Evolutionary conservation across 1,140 invertebrate genomes (phyloP), one percentile per base, ranked within the genome.

Genomic region (Pogonomyrmex barbatus): DNA sequence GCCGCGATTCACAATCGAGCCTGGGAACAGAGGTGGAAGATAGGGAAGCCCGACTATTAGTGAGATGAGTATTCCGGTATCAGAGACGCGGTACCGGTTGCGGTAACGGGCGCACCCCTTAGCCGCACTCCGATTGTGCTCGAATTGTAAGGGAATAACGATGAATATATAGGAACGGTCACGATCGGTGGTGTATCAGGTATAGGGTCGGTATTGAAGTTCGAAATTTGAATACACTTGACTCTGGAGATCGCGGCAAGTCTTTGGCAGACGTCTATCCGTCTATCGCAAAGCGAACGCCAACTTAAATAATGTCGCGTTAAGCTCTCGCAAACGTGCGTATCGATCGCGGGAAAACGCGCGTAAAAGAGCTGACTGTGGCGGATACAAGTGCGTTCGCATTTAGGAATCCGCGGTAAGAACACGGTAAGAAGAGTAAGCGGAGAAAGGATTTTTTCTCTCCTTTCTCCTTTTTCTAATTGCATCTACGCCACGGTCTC

Each of bases 31-130:
- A 75, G 79, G 68, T 83, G 79, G 79, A 81, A 83, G 79, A 83
- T 83, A 83, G 79, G 56, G 68, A 83, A 73, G 79, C 68, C 63
- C 79, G 68, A 75, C 79, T 83, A 83, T 83, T 83, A 83, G 79
- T 75, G 79, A 73, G 79, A 83, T 83, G 79, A 83, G 79, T 83
- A 83, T 83, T 83, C 79, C 79, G 79, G 79, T 83, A 83, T 83
- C 79, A 83, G 79, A 83, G 42, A 83, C 79, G 79, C 68, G 68
- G 79, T 73, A n/a, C 68, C 54, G 79, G 79, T 83, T 83, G 79
- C 42, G 79, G 79, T 83, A 83, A 83, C 79, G 68, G 79, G 54
- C 65, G 63, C 78, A 81, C 52, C 68, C 54, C 68, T 83, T 83
- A 83, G 68, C 79, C 68, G 68, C 54, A 45, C 68, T 73, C 79